Evolutionary conservation across 2,113 vertebrate genomes (phyloP).

Genomic region (Clarias magur): DNA sequence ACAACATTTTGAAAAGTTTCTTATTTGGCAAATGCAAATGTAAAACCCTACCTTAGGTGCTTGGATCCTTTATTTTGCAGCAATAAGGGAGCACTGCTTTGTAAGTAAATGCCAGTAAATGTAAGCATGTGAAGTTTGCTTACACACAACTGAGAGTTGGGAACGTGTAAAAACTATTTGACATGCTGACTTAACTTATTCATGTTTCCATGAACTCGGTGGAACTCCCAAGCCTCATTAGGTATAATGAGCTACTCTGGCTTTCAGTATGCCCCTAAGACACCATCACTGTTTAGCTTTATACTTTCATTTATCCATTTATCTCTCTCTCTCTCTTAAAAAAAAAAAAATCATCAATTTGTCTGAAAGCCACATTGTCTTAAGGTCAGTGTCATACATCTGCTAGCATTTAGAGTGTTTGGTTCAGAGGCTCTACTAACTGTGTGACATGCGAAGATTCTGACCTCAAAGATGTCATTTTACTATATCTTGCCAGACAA

Average conservation of each 20-base stretch:
- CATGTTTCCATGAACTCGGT: conserved; percentile 25
- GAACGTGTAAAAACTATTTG: conserved; percentile 1
- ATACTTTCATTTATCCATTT: conserved; percentile 21
- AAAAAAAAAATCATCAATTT: background rate
- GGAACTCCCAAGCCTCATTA: conserved; percentile 35
- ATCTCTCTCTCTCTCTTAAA: background rate
- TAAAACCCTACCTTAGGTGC: background rate
- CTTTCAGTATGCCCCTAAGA: background rate
- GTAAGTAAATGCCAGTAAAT: background rate
- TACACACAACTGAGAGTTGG: background rate
- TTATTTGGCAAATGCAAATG: background rate
- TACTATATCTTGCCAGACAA: background rate
- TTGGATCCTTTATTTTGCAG: background rate
- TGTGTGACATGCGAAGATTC: background rate
- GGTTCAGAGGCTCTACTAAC: conserved; percentile 24
- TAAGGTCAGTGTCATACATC: conserved; percentile 17
- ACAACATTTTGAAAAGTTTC: background rate
- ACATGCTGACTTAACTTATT: conserved; percentile 29
- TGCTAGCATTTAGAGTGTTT: conserved; percentile 37
- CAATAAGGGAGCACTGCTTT: background rate
- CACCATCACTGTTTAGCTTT: conserved; percentile 22
- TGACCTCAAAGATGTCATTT: background rate
- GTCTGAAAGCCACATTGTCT: background rate
- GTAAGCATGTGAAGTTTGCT: background rate
- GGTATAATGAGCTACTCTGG: conserved; percentile 18